Base-by-base conservation (phyloP, 2,888 invertebrate species). In the Bellardia pandia region DNA sequence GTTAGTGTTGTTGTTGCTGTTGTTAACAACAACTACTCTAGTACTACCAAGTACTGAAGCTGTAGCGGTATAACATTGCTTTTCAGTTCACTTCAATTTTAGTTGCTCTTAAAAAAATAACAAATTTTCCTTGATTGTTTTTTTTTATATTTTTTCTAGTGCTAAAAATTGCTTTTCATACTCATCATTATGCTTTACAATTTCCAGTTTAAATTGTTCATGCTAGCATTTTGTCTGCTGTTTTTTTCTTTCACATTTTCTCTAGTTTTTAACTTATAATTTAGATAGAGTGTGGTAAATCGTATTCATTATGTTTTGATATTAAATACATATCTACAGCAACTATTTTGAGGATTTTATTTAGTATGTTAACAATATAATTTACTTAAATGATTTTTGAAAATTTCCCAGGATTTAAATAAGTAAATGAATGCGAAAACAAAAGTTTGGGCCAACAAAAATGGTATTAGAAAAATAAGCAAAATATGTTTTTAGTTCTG, bases 111-210 rank as follows among this genome's bases (percentile, higher is more conserved):
- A 37, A 60, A 33, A 42, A 23, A 72, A 72, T 48, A 9, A 33
- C 3, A 68, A 68, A 68, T 48, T 48, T 14, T 51, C 3, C 51
- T 69, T 23, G 60, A 71, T 71, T 79, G 71, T 71, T 79, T 62
- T 62, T 71, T 14, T 23, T 82, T 40, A 69, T 66, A 51, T 23
- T 30, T 14, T 40, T 64, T 45, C 13, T 69, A 33, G 14, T 69
- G 56, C 51, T 62, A 23, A 23, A 68, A 68, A 58, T 81, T 76
- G 51, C 13, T 71, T 51, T 86, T 56, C 56, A 45, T 82, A 66
- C 72, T 86, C 77, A 78, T 82, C 82, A 78, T 86, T 64, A 62
- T 82, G 60, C 68, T 74, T 82, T 62, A 48, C 45, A 48, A 82
- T 62, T 78, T 80, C 9, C 51, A 68, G 60, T 58, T 74, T 72